phyloP scores from a whole-genome alignment of 37 sponge, comb jelly and placozoan species.

The Lycopodina hypogea region DNA sequence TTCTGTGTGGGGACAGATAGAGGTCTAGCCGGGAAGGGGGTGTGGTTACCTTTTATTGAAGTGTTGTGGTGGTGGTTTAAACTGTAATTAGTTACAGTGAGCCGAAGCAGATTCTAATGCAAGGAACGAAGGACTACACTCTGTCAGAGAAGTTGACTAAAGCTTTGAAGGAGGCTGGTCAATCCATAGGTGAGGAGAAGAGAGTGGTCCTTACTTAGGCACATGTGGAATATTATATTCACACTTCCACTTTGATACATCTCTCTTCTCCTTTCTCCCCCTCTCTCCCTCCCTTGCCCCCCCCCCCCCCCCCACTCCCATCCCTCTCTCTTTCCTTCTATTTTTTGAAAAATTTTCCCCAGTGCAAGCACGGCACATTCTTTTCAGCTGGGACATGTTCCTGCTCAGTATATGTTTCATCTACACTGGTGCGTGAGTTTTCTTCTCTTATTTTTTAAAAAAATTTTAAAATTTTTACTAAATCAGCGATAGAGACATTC shows the following conservation, averaged over 20 bases:
- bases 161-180: background rate
- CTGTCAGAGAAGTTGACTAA: background rate
- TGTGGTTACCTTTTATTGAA: background rate
- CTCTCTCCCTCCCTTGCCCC: background rate
- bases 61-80: conserved; percentile 5
- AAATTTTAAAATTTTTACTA: too few relatives aligned
- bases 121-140: conserved; percentile 4
- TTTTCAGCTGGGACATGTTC: conserved; percentile 70
- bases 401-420: conserved; percentile 63
- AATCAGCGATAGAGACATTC: background rate
- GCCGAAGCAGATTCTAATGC: background rate
- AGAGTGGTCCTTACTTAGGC: too few relatives aligned
- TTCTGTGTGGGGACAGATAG: too few relatives aligned
- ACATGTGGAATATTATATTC: too few relatives aligned
- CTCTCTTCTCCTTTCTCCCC: background rate
- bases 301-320: too few relatives aligned
- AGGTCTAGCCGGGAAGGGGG: background rate
- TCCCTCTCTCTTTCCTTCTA: too few relatives aligned
- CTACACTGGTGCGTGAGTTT: conserved; percentile 93
- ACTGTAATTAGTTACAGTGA: background rate
- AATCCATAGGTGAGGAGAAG: conserved; percentile 8
- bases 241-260: background rate
- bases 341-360: background rate
- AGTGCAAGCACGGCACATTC: conserved; percentile 61
- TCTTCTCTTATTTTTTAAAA: too few relatives aligned